Base-by-base conservation (phyloP, 2,797 vertebrate species). In the Pangasius larnaudii region DNA sequence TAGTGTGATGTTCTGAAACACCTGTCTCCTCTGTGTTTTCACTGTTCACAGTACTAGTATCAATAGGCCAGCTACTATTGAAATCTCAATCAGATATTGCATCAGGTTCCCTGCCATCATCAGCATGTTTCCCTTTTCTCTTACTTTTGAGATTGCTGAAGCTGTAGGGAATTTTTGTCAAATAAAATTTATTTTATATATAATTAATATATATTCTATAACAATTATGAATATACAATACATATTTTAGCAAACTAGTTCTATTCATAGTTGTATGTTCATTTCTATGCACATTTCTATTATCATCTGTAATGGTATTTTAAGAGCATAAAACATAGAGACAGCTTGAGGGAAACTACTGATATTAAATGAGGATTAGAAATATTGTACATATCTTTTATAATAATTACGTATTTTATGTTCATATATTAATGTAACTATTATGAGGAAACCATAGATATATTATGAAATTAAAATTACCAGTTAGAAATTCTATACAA, bases 1-100 rank as follows among this genome's bases (percentile, higher is more conserved):
- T 42, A 42, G 30, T 77, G 30, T 83, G 36, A 36, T 69, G 89
- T 91, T 90, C 91, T 74, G 30, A 59, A 91, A 93, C 94, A 95
- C 94, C 95, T 95, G 95, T 92, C 92, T 89, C 88, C 78, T 74
- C 81, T 59, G 67, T 69, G 69, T 61, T 33, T 77, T 61, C 24
- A 61, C 59, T 61, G 59, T 61, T 46, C 46, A 9, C 7, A 46
- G 46, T 46, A 61, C 24, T 61, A 77, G 86, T 10, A 56, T 81
- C 74, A 85, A 61, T 86, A 87, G 88, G 5, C n/a, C 53, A 13
- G 65, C 46, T 78, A 51, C 46, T 78, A 87, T 74, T 94, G 93
- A 94, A 95, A 94, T 91, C n/a, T 84, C 79, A 51, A 27, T 16
- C 89, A 85, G 84, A 87, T 91, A 93, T 95, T 95, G 92, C 94